A percentile compares a stretch with the other conserved stretches of the same genome.
These are phyloP conservation scores for Silurus asotus DNA, from an alignment of 2,113 vertebrate genomes.

Conservation along the genomic window DNA sequence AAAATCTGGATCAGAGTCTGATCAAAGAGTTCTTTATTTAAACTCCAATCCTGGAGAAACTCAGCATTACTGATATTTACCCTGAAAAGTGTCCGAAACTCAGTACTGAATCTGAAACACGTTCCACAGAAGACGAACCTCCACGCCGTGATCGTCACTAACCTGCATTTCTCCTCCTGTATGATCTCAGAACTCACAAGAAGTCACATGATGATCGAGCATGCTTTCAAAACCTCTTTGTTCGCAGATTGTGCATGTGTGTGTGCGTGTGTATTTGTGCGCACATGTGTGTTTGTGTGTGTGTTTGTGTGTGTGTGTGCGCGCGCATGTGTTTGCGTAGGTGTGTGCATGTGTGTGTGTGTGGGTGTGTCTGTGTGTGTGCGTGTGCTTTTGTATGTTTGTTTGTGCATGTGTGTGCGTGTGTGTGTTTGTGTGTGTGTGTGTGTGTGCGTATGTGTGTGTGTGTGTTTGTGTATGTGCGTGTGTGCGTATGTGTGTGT, in stretches of 20 bases:
- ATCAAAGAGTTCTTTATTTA: not conserved
- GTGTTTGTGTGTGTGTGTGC: not conserved
- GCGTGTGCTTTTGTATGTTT: conserved; percentile 11
- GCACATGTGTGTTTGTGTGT: not conserved
- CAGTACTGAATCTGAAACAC: too few relatives aligned
- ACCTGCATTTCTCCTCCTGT: conserved; percentile 26
- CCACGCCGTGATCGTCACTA: conserved; percentile 6
- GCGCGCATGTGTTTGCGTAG: not conserved
- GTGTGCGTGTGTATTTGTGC: not conserved
- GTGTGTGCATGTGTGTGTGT: not conserved
- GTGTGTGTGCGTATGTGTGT: not conserved
- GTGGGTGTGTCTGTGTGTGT: not conserved
- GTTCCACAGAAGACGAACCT: conserved; percentile 27
- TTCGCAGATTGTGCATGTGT: not conserved
- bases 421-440: conserved; percentile 12
- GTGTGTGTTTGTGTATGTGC: not conserved
- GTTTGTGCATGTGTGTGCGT: not conserved
- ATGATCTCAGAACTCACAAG: conserved; percentile 31
- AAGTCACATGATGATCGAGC: not conserved
- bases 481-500: not conserved
- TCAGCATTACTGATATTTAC: not conserved
- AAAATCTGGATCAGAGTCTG: not conserved
- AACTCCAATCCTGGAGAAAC: not conserved
- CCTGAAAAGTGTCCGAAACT: not conserved
- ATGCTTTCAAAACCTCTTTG: conserved; percentile 19